phyloP scores from a whole-genome alignment of 2,113 vertebrate genomes.

The Heterotis niloticus region DNA sequence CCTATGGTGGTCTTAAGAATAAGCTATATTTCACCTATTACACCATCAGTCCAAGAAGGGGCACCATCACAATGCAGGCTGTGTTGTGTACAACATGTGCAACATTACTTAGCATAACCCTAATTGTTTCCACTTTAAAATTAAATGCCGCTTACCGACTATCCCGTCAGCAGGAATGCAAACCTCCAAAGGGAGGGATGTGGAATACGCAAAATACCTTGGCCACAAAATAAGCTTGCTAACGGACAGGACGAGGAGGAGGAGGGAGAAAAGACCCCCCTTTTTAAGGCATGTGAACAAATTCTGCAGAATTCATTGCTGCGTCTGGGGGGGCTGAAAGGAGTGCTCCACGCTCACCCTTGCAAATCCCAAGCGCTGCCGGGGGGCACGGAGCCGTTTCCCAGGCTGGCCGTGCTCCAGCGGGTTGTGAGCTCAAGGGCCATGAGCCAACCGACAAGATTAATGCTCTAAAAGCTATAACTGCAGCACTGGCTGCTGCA shows the following conservation, averaged over 20 bases:
- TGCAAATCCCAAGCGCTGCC: background rate
- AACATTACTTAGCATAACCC: background rate
- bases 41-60: conserved; percentile 49
- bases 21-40: conserved; percentile 34
- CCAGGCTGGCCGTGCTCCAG: background rate
- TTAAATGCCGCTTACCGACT: background rate
- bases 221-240: conserved; percentile 35
- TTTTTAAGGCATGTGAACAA: conserved; percentile 11
- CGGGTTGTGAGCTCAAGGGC: background rate
- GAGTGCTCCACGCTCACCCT: background rate
- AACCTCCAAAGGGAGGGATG: background rate
- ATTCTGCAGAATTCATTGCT: background rate
- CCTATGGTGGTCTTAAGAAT: conserved; percentile 52
- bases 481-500: background rate
- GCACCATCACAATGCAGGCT: conserved; percentile 49
- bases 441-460: background rate
- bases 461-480: too few relatives aligned
- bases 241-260: background rate
- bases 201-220: conserved; percentile 28
- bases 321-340: background rate
- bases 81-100: conserved; percentile 1
- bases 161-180: conserved; percentile 2
- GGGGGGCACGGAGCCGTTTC: background rate
- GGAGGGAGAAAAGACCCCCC: background rate
- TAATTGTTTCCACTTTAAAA: background rate